A percentile compares a stretch with the other conserved stretches of the same genome.
These are phyloP conservation scores for Spatulosminthurus flaviceps DNA, from an alignment of 2,888 invertebrate species.

Conservation along the genomic window DNA sequence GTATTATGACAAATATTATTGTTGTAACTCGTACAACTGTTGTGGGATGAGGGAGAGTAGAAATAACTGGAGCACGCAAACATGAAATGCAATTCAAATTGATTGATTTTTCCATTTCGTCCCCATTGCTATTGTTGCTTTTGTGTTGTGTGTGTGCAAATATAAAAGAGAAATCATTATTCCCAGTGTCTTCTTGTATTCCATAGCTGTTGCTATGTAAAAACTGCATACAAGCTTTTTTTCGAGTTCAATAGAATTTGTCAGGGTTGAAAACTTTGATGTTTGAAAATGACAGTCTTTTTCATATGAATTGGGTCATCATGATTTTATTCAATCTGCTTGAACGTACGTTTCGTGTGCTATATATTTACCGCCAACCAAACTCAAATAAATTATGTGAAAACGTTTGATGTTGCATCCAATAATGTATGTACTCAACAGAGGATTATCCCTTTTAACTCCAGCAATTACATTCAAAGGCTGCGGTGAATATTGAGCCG, in stretches of 20 bases:
- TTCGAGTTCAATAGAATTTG: neutral
- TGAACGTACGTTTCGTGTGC: neutral
- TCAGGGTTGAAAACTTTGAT: conserved; percentile 21
- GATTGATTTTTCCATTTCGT: conserved; percentile 2
- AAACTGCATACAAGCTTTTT: too few relatives aligned
- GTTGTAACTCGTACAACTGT: neutral
- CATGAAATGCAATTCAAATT: conserved; percentile 19
- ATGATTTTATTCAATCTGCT: neutral
- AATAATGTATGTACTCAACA: neutral
- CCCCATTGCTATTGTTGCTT: neutral
- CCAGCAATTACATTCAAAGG: neutral
- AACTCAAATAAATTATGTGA: neutral
- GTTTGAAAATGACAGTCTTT: conserved; percentile 23
- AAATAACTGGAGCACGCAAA: conserved; percentile 23
- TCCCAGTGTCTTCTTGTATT: too few relatives aligned
- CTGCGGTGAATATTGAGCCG: neutral
- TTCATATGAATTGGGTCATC: neutral
- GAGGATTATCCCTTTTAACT: neutral
- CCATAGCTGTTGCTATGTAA: too few relatives aligned
- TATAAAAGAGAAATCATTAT: too few relatives aligned
- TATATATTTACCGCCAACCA: neutral
- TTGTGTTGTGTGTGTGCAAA: neutral
- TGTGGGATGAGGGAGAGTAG: neutral
- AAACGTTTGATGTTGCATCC: neutral
- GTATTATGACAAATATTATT: conserved; percentile 20